phyloP scores from a whole-genome alignment of 2,113 vertebrate species.

The Pica pica region DNA sequence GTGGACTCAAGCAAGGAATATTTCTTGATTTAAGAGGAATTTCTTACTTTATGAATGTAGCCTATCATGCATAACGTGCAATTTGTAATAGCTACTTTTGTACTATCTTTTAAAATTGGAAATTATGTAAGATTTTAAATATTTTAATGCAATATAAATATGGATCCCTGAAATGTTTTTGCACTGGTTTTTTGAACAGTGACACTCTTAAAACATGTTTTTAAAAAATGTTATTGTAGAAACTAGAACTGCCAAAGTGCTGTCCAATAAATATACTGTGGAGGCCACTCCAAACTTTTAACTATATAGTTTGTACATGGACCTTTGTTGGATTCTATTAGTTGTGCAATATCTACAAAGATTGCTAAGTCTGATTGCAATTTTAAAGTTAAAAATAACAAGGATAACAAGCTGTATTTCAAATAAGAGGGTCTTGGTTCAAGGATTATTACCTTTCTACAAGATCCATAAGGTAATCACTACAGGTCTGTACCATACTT shows the following conservation, averaged over 20 bases:
- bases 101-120: not conserved
- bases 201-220: not conserved
- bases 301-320: not conserved
- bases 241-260: not conserved
- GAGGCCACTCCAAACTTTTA: not conserved
- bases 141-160: not conserved
- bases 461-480: not conserved
- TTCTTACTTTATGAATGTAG: not conserved
- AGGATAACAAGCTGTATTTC: not conserved
- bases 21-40: not conserved
- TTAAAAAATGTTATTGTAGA: not conserved
- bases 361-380: not conserved
- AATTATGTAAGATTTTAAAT: not conserved
- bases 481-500: not conserved
- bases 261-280: not conserved
- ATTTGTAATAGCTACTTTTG: not conserved
- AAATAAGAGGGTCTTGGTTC: not conserved
- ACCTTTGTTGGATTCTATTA: not conserved
- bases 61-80: not conserved
- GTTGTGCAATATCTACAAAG: not conserved
- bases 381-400: not conserved
- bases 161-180: not conserved
- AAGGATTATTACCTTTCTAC: not conserved
- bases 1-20: not conserved
- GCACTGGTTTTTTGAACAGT: not conserved